A percentile compares a stretch with the other conserved stretches of the same genome.
phyloP scores from a whole-genome alignment of 2,113 vertebrate genomes.

The Gymnarchus niloticus region DNA sequence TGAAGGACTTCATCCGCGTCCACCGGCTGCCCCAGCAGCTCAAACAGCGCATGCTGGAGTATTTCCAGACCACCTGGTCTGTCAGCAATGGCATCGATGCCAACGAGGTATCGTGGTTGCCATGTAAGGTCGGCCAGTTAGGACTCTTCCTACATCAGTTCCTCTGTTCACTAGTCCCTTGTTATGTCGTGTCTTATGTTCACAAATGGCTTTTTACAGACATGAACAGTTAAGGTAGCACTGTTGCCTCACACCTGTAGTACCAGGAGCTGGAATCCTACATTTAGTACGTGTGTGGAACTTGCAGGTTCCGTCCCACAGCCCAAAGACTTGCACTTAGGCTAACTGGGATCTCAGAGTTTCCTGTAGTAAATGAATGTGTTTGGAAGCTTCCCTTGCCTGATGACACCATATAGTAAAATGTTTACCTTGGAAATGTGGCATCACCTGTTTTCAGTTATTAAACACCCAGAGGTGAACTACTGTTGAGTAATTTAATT shows the following conservation, averaged over 20 bases:
- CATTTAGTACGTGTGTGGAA: too few species aligned
- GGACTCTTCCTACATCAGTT: background rate
- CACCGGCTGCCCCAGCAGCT: conserved; percentile 86
- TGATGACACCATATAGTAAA: background rate
- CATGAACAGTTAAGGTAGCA: too few species aligned
- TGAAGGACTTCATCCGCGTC: conserved; percentile 92
- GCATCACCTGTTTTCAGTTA: background rate
- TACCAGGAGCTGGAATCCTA: too few species aligned
- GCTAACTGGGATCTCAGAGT: too few species aligned
- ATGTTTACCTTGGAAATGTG: background rate
- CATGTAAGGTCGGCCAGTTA: background rate
- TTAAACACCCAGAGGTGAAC: background rate
- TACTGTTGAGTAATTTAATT: background rate
- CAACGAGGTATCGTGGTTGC: conserved; percentile 70
- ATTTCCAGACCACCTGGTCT: conserved; percentile 95
- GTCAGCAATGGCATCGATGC: conserved; percentile 92
- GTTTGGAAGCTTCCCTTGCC: background rate
- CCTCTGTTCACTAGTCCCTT: background rate
- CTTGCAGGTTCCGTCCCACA: too few species aligned
- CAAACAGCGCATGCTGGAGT: conserved; percentile 92
- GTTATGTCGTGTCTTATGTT: background rate
- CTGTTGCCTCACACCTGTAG: too few species aligned
- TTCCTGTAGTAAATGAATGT: too few species aligned
- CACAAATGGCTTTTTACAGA: background rate
- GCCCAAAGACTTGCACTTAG: too few species aligned